Evolutionary conservation across 2,113 vertebrate genomes (phyloP).

Genomic region (Rhinogobius similis): DNA sequence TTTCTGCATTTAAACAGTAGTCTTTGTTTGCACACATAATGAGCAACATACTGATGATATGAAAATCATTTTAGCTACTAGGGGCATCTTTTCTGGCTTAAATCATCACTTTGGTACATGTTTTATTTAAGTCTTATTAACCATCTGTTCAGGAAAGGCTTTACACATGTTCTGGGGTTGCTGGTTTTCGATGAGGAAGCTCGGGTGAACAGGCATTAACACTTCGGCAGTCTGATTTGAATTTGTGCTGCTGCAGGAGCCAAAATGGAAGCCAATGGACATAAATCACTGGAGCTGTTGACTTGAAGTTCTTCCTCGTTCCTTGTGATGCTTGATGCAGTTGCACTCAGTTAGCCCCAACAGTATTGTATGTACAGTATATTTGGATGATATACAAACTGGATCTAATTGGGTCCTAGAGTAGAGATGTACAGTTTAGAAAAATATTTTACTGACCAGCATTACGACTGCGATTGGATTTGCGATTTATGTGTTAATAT

Average conservation of each 20-base stretch:
- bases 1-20: too few relatives aligned
- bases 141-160: neutral
- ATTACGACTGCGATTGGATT: too few relatives aligned
- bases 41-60: neutral
- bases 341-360: conserved; percentile 16
- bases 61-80: neutral
- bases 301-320: neutral
- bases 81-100: neutral
- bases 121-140: neutral
- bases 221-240: neutral
- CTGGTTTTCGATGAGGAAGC: conserved; percentile 9
- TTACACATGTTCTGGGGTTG: neutral
- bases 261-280: neutral
- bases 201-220: neutral
- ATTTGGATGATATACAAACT: conserved; percentile 24
- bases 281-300: neutral
- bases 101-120: neutral
- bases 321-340: conserved; percentile 1
- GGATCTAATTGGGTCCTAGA: conserved; percentile 26
- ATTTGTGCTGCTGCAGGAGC: neutral
- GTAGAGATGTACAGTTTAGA: too few relatives aligned
- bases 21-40: too few relatives aligned
- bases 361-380: conserved; percentile 13
- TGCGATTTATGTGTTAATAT: too few relatives aligned
- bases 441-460: too few relatives aligned